Evolutionary conservation across 2,888 invertebrate species (phyloP), one percentile per base, ranked within the genome.

Genomic region (Campoplex nolae): DNA sequence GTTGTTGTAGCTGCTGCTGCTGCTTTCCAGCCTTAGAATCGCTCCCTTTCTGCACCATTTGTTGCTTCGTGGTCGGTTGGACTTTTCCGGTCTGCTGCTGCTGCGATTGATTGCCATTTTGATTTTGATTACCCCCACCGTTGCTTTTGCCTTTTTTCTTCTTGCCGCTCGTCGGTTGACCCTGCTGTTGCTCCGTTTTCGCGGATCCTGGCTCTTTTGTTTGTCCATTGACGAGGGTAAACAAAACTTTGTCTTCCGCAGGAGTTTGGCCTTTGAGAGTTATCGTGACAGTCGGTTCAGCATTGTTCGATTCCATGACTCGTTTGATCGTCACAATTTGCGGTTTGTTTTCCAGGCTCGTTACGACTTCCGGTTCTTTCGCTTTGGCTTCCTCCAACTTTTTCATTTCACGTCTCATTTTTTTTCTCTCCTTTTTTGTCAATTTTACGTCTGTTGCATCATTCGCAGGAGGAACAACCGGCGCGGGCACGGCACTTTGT

Each of bases 211-310:
- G 91, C 51, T 94, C 92, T 56, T 93, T 92, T 0, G 94, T 95
- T 88, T 96, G 95, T 0, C 96, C 96, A 91, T 96, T 96, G 9
- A 96, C 96, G 88, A 97, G 95, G 1, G 97, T 97, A 91, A 97
- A 97, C 2, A 97, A 95, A 51, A 97, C 95, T 93, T 97, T 96
- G 90, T 97, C 97, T 92, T 97, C 96, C 86, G 97, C 97, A 0
- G 97, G 97, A 0, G 97, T 96, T 82, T 96, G 96, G 7, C 97
- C 97, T 91, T 97, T 97, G 48, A 97, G 95, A 0, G 97, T 97
- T 74, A 97, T 97, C 0, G 97, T 97, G 1, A 97, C 97, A 38
- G 96, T 97, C 13, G 97, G 97, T 89, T 97, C 96, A 0, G 96
- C 95, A 88, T 95, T 95, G 90, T 96, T 96, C 9, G 96, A 96